Evolutionary conservation across 2,888 invertebrate genomes (phyloP).

Genomic region (Choristoneura rosaceana): DNA sequence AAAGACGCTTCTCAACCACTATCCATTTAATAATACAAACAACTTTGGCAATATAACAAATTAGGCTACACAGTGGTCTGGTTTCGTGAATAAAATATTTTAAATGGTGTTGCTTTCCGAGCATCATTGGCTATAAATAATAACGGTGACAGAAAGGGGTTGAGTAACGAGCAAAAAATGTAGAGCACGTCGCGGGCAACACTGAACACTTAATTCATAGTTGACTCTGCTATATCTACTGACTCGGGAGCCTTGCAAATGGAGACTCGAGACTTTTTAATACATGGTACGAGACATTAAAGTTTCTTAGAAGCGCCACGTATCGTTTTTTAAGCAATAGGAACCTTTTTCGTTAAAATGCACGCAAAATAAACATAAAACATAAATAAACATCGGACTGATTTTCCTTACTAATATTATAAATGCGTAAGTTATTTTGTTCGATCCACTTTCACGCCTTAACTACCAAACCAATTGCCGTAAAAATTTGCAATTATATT

Average conservation of each 20-base stretch:
- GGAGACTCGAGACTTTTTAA: neutral
- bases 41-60: slow-evolving; percentile 23
- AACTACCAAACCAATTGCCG: too few species aligned
- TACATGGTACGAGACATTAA: neutral
- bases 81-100: slow-evolving; percentile 36
- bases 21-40: slow-evolving; percentile 10
- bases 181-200: slow-evolving; percentile 24
- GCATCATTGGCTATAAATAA: slow-evolving; percentile 41
- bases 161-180: slow-evolving; percentile 42
- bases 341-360: too few species aligned
- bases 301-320: neutral
- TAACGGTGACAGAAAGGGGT: slow-evolving; percentile 32
- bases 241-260: slow-evolving; percentile 8
- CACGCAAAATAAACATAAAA: too few species aligned
- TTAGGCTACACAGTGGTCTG: slow-evolving; percentile 24
- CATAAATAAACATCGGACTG: too few species aligned
- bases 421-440: too few species aligned
- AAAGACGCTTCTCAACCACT: slow-evolving; percentile 20
- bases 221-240: slow-evolving; percentile 19
- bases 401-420: too few species aligned
- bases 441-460: too few species aligned
- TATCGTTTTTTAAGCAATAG: too few species aligned
- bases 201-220: slow-evolving; percentile 38
- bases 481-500: too few species aligned
- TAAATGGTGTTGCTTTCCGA: slow-evolving; percentile 33